Evolutionary conservation across 2,797 vertebrate genomes (phyloP).

Genomic region (Peromyscus melanophrys): DNA sequence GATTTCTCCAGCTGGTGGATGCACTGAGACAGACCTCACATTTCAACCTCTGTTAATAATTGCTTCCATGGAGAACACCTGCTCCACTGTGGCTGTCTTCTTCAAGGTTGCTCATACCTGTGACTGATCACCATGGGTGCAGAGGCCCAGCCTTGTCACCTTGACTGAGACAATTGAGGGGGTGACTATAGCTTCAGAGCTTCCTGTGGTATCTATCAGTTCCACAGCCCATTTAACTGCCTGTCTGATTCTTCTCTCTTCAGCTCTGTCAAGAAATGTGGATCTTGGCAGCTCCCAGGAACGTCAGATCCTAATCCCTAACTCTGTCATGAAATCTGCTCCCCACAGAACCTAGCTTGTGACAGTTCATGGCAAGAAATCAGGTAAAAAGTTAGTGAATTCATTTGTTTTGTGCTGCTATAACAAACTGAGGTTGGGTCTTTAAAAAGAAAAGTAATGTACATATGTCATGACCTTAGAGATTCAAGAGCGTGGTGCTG

Average conservation of each 20-base stretch:
- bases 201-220: not conserved
- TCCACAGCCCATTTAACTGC: not conserved
- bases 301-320: not conserved
- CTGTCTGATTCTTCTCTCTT: not conserved
- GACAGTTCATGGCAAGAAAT: not conserved
- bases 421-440: not conserved
- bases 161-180: not conserved
- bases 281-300: not conserved
- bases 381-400: too few species aligned
- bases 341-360: not conserved
- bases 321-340: not conserved
- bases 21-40: not conserved
- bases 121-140: rapidly evolving
- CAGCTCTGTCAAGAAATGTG: not conserved
- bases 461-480: not conserved
- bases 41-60: not conserved
- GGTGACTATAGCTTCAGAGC: not conserved
- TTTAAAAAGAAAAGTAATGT: not conserved
- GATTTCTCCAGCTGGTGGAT: not conserved
- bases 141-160: not conserved
- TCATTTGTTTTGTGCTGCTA: not conserved
- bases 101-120: not conserved
- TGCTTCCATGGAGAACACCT: not conserved
- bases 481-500: not conserved
- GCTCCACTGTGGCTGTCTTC: too few species aligned